Evolutionary conservation across 2,888 invertebrate species (phyloP).

Genomic region (Hypomecis atomaria): DNA sequence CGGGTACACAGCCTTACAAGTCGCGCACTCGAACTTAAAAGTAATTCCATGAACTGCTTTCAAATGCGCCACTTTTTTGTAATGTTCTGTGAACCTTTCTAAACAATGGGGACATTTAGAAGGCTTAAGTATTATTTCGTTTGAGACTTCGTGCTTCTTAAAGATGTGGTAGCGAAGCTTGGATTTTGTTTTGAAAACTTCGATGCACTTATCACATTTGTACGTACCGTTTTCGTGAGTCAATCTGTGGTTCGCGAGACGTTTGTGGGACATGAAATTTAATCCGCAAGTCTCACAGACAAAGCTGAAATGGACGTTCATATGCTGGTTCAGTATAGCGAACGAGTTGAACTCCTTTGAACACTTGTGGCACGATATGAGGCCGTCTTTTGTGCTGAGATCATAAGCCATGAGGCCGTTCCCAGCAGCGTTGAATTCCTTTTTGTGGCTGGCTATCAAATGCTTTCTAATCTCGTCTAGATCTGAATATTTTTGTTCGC

Average conservation of each 20-base stretch:
- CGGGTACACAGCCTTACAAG: conserved; percentile 65
- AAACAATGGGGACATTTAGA: conserved; percentile 75
- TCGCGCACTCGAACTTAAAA: conserved; percentile 69
- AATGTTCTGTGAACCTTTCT: conserved; percentile 74
- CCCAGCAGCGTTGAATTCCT: conserved; percentile 71
- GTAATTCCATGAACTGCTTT: conserved; percentile 71
- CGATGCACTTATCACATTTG: conserved; percentile 69
- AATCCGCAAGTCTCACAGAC: conserved; percentile 76
- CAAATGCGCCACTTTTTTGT: conserved; percentile 74
- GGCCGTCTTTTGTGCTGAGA: conserved; percentile 59
- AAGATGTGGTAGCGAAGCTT: conserved; percentile 70
- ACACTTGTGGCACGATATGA: conserved; percentile 69
- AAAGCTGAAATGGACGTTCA: conserved; percentile 75
- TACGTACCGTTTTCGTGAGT: conserved; percentile 72
- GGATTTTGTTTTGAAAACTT: conserved; percentile 68
- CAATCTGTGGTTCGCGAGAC: conserved; percentile 69
- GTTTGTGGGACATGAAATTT: conserved; percentile 74
- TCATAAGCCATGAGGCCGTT: conserved; percentile 75
- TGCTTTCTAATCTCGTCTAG: conserved; percentile 71
- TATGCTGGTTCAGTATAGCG: conserved; percentile 72
- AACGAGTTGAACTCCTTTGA: conserved; percentile 70
- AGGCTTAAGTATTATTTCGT: conserved; percentile 68
- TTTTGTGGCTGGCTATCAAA: conserved; percentile 61
- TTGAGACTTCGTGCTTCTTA: conserved; percentile 68
- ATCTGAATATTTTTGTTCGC: conserved; percentile 67